Evolutionary conservation across 2,797 vertebrate species (phyloP).

Genomic region (Cyprinella venusta): DNA sequence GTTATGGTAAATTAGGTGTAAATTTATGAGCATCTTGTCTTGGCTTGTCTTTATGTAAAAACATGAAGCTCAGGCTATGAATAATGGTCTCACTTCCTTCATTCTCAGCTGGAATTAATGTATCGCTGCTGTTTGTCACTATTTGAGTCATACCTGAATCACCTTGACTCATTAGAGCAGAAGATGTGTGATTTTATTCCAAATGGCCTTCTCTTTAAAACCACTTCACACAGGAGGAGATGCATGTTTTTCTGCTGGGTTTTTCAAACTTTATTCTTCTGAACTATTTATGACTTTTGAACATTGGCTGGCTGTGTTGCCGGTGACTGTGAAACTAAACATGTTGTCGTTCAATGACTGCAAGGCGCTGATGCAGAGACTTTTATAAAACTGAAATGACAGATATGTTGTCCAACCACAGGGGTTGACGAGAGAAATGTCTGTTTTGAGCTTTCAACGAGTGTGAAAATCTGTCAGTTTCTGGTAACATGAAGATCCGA

Average conservation of each 20-base stretch:
- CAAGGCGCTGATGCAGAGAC: neutral
- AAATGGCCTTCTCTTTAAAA: neutral
- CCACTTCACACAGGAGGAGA: constrained; percentile 23
- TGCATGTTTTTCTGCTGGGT: neutral
- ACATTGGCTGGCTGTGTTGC: neutral
- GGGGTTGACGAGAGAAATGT: neutral
- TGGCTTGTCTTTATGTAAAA: neutral
- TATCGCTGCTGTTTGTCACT: neutral
- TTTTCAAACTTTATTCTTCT: constrained; percentile 64
- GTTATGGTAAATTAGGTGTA: constrained; percentile 11
- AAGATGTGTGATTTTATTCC: constrained; percentile 13
- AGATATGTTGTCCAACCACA: neutral
- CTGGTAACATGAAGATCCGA: neutral
- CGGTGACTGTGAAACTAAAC: constrained; percentile 9
- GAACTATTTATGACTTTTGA: constrained; percentile 28
- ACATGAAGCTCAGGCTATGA: neutral
- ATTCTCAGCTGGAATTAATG: constrained; percentile 17
- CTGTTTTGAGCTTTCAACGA: constrained; percentile 26
- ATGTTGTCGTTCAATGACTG: neutral
- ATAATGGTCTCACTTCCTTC: neutral
- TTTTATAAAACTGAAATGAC: constrained; percentile 22
- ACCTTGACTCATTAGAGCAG: neutral
- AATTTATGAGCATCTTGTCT: constrained; percentile 4
- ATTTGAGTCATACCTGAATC: constrained; percentile 5
- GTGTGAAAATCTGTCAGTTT: constrained; percentile 30